Evolutionary conservation across 92 coral and sea anemone species (phyloP).

Genomic region (Umimayanthus kanabou): DNA sequence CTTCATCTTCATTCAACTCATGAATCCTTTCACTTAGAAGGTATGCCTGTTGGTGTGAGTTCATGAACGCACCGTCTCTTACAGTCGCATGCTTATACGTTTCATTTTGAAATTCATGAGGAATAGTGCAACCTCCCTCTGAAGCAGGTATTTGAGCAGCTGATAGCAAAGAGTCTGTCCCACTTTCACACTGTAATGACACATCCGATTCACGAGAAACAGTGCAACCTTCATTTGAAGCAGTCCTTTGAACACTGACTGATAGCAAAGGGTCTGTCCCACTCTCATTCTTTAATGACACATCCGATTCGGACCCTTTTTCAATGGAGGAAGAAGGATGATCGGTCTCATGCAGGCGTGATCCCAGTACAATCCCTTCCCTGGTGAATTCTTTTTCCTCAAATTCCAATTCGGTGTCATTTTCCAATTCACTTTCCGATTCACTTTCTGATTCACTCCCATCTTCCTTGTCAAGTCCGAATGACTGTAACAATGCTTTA

Average conservation of each 20-base stretch:
- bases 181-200: constrained; percentile 6
- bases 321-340: neutral
- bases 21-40: constrained; percentile 42
- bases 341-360: constrained; percentile 7
- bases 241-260: constrained; percentile 47
- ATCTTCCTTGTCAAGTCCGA: constrained; percentile 3
- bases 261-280: constrained; percentile 22
- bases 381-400: neutral
- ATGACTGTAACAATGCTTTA: constrained; percentile 43
- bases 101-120: constrained; percentile 45
- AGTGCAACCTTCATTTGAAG: constrained; percentile 47
- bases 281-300: neutral
- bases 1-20: neutral
- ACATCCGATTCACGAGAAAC: neutral
- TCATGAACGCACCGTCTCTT: constrained; percentile 42
- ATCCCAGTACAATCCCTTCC: neutral
- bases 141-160: neutral
- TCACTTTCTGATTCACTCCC: neutral
- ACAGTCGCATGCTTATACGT: constrained; percentile 52
- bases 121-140: neutral
- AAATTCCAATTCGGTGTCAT: neutral
- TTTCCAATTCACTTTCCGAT: neutral
- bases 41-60: constrained; percentile 69
- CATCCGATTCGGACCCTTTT: no score
- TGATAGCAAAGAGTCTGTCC: constrained; percentile 25